Conservation (phyloP, 2,113 vertebrate species). For the Gulo gulo region DNA sequence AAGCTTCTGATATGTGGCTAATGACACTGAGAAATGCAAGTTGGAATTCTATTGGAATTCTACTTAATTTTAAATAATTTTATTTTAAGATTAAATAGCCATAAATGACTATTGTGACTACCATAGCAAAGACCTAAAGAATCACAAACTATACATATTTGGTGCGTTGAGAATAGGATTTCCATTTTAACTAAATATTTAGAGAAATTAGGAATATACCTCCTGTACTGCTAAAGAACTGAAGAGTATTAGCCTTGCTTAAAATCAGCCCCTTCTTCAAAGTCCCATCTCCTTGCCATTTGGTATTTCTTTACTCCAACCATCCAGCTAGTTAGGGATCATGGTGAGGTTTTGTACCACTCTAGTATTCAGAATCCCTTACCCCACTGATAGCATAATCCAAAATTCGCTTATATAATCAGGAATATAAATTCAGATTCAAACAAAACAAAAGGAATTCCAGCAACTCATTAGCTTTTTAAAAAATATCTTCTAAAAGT, state of each 20-base stretch:
- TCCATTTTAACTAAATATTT: slow-evolving; percentile 7
- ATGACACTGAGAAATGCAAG: background rate
- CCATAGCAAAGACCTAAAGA: background rate
- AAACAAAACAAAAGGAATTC: slow-evolving; percentile 2
- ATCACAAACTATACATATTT: background rate
- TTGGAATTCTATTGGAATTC: background rate
- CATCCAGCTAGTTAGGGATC: background rate
- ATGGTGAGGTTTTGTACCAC: background rate
- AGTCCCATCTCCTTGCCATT: background rate
- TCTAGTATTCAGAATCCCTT: background rate
- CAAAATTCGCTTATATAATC: background rate
- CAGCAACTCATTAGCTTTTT: background rate
- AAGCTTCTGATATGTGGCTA: background rate
- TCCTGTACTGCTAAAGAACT: background rate
- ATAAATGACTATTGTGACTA: background rate
- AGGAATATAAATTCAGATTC: background rate
- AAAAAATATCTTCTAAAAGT: background rate
- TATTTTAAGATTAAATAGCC: background rate
- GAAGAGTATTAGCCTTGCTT: background rate
- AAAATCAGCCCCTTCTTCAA: background rate
- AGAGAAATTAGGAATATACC: background rate
- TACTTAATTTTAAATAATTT: background rate
- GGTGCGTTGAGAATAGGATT: background rate
- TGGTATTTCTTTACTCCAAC: background rate
- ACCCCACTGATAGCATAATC: background rate